These are phyloP conservation scores for Limnephilus lunatus DNA, from an alignment of 2,888 invertebrate genomes.

Conservation along the genomic window DNA sequence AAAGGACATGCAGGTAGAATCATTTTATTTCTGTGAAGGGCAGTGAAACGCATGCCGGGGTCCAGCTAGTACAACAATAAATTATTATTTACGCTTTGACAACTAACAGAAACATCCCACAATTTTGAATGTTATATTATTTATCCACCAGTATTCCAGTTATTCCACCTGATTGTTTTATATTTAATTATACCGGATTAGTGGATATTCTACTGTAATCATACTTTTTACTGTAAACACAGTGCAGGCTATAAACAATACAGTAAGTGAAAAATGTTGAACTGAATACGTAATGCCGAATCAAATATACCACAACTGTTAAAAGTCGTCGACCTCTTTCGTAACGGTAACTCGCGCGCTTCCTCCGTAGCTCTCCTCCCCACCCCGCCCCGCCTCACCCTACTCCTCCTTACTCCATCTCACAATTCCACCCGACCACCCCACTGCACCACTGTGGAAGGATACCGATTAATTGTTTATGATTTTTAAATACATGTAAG, in stretches of 20 bases:
- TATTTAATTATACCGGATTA: not conserved
- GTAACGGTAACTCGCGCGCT: conserved; percentile 22
- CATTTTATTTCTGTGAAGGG: too few species aligned
- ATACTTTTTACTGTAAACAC: not conserved
- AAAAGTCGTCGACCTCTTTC: conserved; percentile 32
- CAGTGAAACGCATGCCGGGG: too few species aligned
- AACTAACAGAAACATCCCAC: too few species aligned
- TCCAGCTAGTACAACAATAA: too few species aligned
- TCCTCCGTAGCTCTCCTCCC: not conserved
- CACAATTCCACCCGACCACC: too few species aligned
- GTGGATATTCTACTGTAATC: not conserved
- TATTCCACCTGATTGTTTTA: not conserved
- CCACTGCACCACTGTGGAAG: too few species aligned
- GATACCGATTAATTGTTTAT: too few species aligned
- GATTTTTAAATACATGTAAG: too few species aligned
- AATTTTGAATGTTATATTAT: too few species aligned
- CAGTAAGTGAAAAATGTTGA: not conserved
- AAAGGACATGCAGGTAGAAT: too few species aligned
- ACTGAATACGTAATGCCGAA: not conserved
- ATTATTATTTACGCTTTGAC: too few species aligned
- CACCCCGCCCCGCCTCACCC: not conserved
- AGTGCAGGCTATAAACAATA: not conserved
- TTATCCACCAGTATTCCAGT: not conserved
- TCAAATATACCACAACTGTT: conserved; percentile 20
- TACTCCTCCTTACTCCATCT: not conserved